Percentiles rank a stretch among this genome's conserved stretches.
Evolutionary conservation across 2,113 vertebrate species (phyloP).

Genomic region (Pelmatolapia mariae): DNA sequence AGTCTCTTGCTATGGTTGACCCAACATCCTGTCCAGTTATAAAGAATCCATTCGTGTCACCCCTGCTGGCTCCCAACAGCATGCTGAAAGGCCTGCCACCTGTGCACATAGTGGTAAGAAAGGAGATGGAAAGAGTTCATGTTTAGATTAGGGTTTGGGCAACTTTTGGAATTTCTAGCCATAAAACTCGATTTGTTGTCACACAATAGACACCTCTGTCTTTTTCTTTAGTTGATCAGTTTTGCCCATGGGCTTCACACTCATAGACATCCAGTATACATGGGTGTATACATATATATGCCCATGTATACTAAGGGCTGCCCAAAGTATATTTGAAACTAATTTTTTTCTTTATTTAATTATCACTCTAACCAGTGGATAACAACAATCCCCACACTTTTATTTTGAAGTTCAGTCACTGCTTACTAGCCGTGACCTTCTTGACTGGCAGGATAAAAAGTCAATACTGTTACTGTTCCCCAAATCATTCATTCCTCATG

Average conservation of each 20-base stretch:
- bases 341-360: accelerated
- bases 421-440: neutral
- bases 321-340: neutral
- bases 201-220: neutral
- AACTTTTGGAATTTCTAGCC: neutral
- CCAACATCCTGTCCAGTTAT: constrained; percentile 70
- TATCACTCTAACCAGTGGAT: neutral
- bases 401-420: neutral
- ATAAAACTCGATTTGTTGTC: neutral
- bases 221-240: neutral
- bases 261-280: neutral
- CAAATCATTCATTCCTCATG: neutral
- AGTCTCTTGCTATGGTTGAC: constrained; percentile 52
- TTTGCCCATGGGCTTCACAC: neutral
- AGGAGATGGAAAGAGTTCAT: neutral
- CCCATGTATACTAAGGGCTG: neutral
- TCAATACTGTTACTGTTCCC: neutral
- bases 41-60: constrained; percentile 82
- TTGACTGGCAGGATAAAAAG: neutral
- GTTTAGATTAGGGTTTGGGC: neutral
- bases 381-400: neutral
- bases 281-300: neutral
- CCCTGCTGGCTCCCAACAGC: constrained; percentile 66
- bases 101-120: constrained; percentile 73
- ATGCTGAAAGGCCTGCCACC: constrained; percentile 69